These are phyloP conservation scores for Temnothorax unifasciatus DNA, from an alignment of 2,888 invertebrate genomes.

Conservation along the genomic window DNA sequence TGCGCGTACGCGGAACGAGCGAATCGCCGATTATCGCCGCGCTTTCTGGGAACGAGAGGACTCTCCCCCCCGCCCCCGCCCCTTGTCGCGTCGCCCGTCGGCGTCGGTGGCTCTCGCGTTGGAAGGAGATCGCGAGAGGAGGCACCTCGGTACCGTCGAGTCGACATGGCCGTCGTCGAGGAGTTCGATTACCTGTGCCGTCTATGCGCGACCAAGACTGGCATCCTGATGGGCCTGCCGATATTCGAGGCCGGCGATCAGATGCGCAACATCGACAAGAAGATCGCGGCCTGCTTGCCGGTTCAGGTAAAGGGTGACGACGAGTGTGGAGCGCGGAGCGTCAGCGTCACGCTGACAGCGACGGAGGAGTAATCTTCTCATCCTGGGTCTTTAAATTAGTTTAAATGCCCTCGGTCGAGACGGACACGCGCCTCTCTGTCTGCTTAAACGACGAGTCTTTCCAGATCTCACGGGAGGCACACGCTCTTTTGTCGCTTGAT, in stretches of 20 bases:
- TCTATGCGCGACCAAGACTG: conserved; percentile 86
- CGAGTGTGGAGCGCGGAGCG: background rate
- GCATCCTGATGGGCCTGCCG: conserved; percentile 85
- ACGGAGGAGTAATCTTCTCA: background rate
- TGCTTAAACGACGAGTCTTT: background rate
- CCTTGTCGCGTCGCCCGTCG: conserved; percentile 39
- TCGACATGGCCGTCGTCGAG: conserved; percentile 78
- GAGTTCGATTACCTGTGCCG: conserved; percentile 86
- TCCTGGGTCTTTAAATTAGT: background rate
- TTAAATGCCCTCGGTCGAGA: background rate
- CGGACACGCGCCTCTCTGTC: no score
- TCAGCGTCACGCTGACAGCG: background rate
- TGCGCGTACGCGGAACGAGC: conserved; percentile 53
- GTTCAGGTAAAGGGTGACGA: conserved; percentile 86
- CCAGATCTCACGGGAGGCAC: background rate
- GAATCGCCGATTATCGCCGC: conserved; percentile 51
- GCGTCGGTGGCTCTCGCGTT: conserved; percentile 4
- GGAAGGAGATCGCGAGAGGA: background rate
- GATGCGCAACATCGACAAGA: conserved; percentile 87
- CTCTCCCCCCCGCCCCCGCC: background rate
- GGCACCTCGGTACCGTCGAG: conserved; percentile 53
- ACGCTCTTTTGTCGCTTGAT: background rate
- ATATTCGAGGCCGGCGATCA: conserved; percentile 87
- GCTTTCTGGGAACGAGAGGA: conserved; percentile 48
- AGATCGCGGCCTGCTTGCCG: conserved; percentile 88